Base-by-base conservation (phyloP, 1,140 invertebrate genomes). In the Calliopsis andreniformis region DNA sequence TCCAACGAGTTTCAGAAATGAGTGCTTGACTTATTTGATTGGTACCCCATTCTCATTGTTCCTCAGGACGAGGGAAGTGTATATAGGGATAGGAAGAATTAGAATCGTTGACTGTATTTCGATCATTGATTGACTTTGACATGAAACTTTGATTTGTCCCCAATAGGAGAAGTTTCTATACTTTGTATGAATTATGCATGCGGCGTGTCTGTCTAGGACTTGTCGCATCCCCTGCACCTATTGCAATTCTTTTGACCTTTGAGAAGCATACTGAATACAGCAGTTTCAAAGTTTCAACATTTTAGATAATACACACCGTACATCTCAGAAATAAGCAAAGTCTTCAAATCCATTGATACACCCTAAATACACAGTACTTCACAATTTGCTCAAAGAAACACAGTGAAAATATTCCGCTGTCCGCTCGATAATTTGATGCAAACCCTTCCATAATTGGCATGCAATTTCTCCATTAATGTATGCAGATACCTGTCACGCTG, bases 151-250 rank as follows among this genome's bases (percentile, higher is more conserved):
- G 20, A 58, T 67, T 45, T 23, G 63, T 47, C 43, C 16, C 30
- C 63, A 23, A 75, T 75, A 51, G 6, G 58, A 55, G 61, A 43
- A 53, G 16, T 35, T 10, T n/a, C 51, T n/a, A 12, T 32, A 25
- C 28, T 18, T 67, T 14, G 12, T 7, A 3, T 75, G 49, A 56
- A 75, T 75, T 67, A 75, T 75, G 66, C 43, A 71, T 25, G 8
- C 16, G 28, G 1, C 14, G 35, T 12, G 71, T 58, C 63, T 28
- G 30, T 16, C 42, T 67, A 23, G 56, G 47, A 67, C 62, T 23
- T 58, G 45, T 20, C 30, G 49, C 18, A 67, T 75, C 51, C 39
- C 7, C 63, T 45, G 51, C 7, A 1, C 35, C 61, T 25, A 53
- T 14, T n/a, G 30, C 18, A 8, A 4, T 12, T 32, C 18, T 23